These are phyloP conservation scores for Micromussa lordhowensis DNA, from an alignment of 92 coral and sea anemone species.

Conservation along the genomic window DNA sequence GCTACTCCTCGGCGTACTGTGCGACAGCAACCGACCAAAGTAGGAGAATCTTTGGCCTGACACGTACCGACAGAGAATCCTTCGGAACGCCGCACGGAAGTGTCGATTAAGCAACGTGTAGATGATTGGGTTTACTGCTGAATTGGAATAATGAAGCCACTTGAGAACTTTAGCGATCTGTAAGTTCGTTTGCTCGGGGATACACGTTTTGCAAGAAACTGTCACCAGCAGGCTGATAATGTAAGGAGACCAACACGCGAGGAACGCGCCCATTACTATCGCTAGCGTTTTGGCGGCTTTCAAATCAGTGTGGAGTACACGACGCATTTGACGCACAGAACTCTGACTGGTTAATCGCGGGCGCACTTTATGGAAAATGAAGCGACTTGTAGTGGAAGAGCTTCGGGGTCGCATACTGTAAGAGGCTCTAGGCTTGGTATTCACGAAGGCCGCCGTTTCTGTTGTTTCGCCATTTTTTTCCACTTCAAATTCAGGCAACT, in stretches of 20 bases:
- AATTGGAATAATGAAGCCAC: constrained; percentile 91
- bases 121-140: constrained; percentile 84
- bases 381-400: constrained; percentile 40
- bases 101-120: constrained; percentile 79
- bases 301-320: constrained; percentile 72
- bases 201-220: constrained; percentile 61
- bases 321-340: constrained; percentile 64
- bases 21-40: constrained; percentile 26
- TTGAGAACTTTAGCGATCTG: constrained; percentile 58
- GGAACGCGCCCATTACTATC: constrained; percentile 87
- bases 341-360: constrained; percentile 71
- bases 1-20: constrained; percentile 34
- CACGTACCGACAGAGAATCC: constrained; percentile 73
- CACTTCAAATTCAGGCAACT: constrained; percentile 33
- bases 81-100: constrained; percentile 80
- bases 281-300: constrained; percentile 90
- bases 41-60: constrained; percentile 44
- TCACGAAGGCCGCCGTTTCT: constrained; percentile 32
- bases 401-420: constrained; percentile 14
- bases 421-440: constrained; percentile 36
- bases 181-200: constrained; percentile 27
- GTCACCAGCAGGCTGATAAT: constrained; percentile 62
- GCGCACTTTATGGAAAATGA: constrained; percentile 50
- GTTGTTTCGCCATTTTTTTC: constrained; percentile 38
- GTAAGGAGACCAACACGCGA: constrained; percentile 87